Conservation (phyloP, 2,113 vertebrate genomes). For the Thinocorus orbignyianus region DNA sequence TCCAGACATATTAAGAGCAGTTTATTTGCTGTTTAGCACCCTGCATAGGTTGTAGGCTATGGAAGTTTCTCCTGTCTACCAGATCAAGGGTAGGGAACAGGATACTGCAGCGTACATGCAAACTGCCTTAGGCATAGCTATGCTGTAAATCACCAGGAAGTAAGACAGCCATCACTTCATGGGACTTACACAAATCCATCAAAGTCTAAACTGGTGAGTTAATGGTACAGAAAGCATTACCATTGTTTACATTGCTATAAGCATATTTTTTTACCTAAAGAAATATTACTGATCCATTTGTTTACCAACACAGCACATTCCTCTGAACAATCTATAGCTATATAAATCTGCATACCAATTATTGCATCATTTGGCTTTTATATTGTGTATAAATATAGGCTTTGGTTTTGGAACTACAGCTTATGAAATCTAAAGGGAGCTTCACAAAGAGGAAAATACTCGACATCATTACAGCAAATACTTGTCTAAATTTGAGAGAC, state of each 20-base stretch:
- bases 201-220: not conserved
- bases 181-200: not conserved
- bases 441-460: not conserved
- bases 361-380: not conserved
- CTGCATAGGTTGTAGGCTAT: not conserved
- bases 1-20: not conserved
- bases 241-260: not conserved
- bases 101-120: not conserved
- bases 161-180: not conserved
- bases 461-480: not conserved
- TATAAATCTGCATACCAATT: not conserved
- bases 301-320: not conserved
- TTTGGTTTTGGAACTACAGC: not conserved
- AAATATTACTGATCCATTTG: not conserved
- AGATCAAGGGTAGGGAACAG: not conserved
- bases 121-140: not conserved
- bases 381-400: not conserved
- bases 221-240: not conserved
- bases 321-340: not conserved
- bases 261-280: not conserved
- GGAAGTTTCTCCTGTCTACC: not conserved
- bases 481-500: not conserved
- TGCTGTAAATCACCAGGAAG: not conserved
- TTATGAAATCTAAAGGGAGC: not conserved
- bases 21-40: not conserved